Conservation (phyloP, 2,113 vertebrate genomes). For the Psilopogon haemacephalus region DNA sequence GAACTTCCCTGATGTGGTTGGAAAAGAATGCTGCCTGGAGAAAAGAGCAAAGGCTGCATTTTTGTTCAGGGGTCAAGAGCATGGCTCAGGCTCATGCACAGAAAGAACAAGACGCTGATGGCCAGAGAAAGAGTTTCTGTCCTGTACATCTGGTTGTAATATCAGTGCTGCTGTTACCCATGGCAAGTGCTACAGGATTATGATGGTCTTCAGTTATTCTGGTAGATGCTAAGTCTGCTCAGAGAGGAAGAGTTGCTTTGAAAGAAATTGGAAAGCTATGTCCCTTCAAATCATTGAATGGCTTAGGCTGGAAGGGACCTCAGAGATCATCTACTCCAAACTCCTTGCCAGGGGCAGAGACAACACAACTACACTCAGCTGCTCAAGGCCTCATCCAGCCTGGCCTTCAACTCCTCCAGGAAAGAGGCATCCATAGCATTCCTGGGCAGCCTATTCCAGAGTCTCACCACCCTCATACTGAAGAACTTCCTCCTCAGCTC, state of each 20-base stretch:
- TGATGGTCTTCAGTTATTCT: not conserved
- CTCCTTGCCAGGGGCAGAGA: too few relatives aligned
- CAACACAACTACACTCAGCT: too few relatives aligned
- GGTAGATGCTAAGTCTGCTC: not conserved
- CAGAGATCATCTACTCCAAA: too few relatives aligned
- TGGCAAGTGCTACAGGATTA: not conserved
- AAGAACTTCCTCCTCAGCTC: too few relatives aligned
- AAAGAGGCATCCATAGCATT: too few relatives aligned
- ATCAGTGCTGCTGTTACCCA: not conserved
- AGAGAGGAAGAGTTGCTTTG: not conserved
- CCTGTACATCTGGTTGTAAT: not conserved
- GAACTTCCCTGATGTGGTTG: slow-evolving; percentile 56
- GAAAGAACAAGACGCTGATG: not conserved
- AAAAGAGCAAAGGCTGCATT: not conserved
- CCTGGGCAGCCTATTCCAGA: too few relatives aligned
- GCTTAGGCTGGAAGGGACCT: too few relatives aligned
- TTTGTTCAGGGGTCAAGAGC: slow-evolving; percentile 35
- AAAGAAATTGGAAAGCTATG: not conserved
- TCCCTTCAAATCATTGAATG: not conserved
- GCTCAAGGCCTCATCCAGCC: too few relatives aligned
- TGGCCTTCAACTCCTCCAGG: too few relatives aligned
- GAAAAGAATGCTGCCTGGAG: slow-evolving; percentile 18
- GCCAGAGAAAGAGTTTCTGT: not conserved
- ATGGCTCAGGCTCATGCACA: not conserved
- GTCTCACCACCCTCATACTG: too few relatives aligned